A percentile compares a stretch with the other conserved stretches of the same genome.
Conservation (phyloP, 2,113 vertebrate genomes). For the Corythornis madagascariensis region DNA sequence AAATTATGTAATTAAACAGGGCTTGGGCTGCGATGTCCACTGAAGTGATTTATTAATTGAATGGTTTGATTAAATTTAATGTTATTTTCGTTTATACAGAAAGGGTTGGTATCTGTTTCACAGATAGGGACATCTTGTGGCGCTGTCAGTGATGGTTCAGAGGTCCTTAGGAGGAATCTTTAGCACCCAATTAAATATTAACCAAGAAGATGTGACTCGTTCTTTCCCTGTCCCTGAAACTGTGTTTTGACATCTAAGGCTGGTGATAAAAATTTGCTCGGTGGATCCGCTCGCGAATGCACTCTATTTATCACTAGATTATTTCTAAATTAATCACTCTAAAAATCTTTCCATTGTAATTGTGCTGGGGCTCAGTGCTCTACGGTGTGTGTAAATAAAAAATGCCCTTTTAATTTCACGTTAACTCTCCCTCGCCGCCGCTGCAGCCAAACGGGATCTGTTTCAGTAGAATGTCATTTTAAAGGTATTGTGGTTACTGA, state of each 20-base stretch:
- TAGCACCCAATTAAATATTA: slow-evolving; percentile 76
- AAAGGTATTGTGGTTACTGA: slow-evolving; percentile 82
- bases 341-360: slow-evolving; percentile 62
- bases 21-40: slow-evolving; percentile 73
- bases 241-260: slow-evolving; percentile 68
- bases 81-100: slow-evolving; percentile 76
- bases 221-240: slow-evolving; percentile 60
- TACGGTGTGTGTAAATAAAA: slow-evolving; percentile 43
- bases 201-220: slow-evolving; percentile 61
- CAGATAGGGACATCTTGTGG: slow-evolving; percentile 53
- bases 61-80: slow-evolving; percentile 77
- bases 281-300: slow-evolving; percentile 46
- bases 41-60: slow-evolving; percentile 83
- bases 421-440: slow-evolving; percentile 36
- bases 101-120: slow-evolving; percentile 58
- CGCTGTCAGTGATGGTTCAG: slow-evolving; percentile 56
- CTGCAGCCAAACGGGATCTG: slow-evolving; percentile 62
- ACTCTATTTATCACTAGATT: slow-evolving; percentile 61
- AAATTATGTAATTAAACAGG: slow-evolving; percentile 80
- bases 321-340: slow-evolving; percentile 67
- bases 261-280: slow-evolving; percentile 51
- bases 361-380: slow-evolving; percentile 42
- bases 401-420: slow-evolving; percentile 68
- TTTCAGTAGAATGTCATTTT: slow-evolving; percentile 78
- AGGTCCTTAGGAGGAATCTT: slow-evolving; percentile 70